Evolutionary conservation across 2,797 vertebrate species (phyloP), one percentile per base, ranked within the genome.

Genomic region (Hemibagrus guttatus): DNA sequence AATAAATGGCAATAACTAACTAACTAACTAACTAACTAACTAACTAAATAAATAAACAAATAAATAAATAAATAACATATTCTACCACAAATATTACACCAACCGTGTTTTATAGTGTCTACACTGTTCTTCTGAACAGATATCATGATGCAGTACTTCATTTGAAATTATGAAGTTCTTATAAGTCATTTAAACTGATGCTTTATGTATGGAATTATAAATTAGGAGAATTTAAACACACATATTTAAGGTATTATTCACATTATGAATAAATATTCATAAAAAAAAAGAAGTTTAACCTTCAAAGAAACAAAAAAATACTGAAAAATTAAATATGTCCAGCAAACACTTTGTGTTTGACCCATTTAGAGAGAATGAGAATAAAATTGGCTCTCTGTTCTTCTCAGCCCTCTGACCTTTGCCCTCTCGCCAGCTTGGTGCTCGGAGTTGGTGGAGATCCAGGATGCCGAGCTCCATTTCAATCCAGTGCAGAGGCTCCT

Each of bases 351-450:
- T 9, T 21, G 1, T 93, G 58, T 80, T 61, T 42, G 21, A 11
- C 35, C 35, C 78, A 80, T 92, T 89, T 91, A 88, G 91, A 95
- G 95, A 95, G 92, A 93, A 95, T 90, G 92, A 95, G 94, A 96
- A 96, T 96, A 96, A 95, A 97, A 97, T 92, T 95, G 94, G 91
- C 93, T 95, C 91, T 93, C 92, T 92, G 93, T 93, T 94, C 90
- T 94, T 95, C 93, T 93, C 94, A 91, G 95, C 93, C 93, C 93
- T 92, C 93, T 93, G 95, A 96, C 96, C 95, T 96, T 95, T 96
- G 95, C 96, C 96, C 95, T 93, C 95, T 95, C 94, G 93, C 63
- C 84, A 81, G 83, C 46, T 81, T 28, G 94, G 94, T 93, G 93
- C 93, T 91, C 52, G 92, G 90, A 88, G 90, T 92, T 90, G 91